Conservation (phyloP, 2,113 vertebrate species). For the Oncorhynchus clarkii region DNA sequence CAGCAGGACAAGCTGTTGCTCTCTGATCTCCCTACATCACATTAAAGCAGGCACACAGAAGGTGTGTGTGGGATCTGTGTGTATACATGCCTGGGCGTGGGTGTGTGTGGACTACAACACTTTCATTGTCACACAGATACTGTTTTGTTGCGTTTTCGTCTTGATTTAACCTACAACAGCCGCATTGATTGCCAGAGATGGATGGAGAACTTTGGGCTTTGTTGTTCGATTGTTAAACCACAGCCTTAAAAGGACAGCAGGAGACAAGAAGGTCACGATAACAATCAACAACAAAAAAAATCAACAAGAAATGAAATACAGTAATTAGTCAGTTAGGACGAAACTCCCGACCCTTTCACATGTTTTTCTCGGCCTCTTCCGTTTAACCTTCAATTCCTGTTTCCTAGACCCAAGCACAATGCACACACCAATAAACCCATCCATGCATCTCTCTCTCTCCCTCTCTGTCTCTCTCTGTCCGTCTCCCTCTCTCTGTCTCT, state of each 20-base stretch:
- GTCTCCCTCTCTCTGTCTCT: background rate
- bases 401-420: too few relatives aligned
- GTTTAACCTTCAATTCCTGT: too few relatives aligned
- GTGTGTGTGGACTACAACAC: background rate
- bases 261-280: too few relatives aligned
- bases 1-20: constrained; percentile 19
- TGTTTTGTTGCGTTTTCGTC: background rate
- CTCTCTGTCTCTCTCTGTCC: background rate
- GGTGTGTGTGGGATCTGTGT: too few relatives aligned
- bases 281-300: too few relatives aligned
- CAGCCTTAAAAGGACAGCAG: too few relatives aligned
- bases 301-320: too few relatives aligned
- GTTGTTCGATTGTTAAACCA: background rate
- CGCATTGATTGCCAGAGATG: background rate
- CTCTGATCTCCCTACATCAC: constrained; percentile 24
- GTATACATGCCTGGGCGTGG: too few relatives aligned
- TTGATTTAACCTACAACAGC: constrained; percentile 2
- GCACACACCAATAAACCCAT: too few relatives aligned
- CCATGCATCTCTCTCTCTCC: background rate
- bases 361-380: too few relatives aligned
- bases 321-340: too few relatives aligned
- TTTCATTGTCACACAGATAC: background rate
- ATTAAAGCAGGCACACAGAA: constrained; percentile 6
- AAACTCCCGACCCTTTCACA: too few relatives aligned
- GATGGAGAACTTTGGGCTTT: background rate